phyloP scores from a whole-genome alignment of 2,113 vertebrate genomes.

The Rousettus leschenaultii region DNA sequence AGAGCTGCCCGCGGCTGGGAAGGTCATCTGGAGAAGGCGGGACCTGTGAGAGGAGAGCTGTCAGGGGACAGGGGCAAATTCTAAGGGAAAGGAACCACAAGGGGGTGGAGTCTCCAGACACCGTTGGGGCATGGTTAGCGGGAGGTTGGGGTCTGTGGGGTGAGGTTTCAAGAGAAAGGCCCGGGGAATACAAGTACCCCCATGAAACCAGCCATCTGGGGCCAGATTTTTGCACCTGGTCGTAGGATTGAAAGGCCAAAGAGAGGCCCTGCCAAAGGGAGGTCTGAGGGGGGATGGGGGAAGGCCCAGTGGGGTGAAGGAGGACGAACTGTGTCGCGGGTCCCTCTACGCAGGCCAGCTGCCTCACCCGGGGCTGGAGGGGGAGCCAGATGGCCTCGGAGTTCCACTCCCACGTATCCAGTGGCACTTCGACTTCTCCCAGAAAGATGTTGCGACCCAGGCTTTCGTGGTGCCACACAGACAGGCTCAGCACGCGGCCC shows the following conservation, averaged over 20 bases:
- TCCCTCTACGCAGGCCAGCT: too few relatives aligned
- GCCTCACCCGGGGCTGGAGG: conserved; percentile 90
- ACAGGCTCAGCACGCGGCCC: conserved; percentile 91
- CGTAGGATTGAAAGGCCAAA: fast-evolving
- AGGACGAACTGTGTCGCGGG: not conserved
- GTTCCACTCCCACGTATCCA: conserved; percentile 93
- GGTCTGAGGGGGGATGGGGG: not conserved
- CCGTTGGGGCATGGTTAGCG: fast-evolving
- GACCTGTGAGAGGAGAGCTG: conserved; percentile 73
- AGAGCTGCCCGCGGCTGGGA: conserved; percentile 85
- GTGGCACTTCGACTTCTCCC: conserved; percentile 91
- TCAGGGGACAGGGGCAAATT: not conserved
- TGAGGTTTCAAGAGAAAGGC: not conserved
- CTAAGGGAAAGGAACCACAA: not conserved
- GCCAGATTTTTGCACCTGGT: not conserved
- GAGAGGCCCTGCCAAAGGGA: not conserved
- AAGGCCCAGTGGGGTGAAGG: not conserved
- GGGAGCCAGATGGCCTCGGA: conserved; percentile 87
- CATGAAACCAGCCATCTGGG: fast-evolving
- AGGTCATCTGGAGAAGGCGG: conserved; percentile 83
- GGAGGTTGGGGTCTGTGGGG: not conserved
- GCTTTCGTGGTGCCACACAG: conserved; percentile 94
- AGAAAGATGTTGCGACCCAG: conserved; percentile 93
- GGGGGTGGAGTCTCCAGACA: not conserved
- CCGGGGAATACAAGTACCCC: not conserved